Evolutionary conservation across 2,888 invertebrate species (phyloP), one percentile per base, ranked within the genome.

Genomic region (Nomada flava): DNA sequence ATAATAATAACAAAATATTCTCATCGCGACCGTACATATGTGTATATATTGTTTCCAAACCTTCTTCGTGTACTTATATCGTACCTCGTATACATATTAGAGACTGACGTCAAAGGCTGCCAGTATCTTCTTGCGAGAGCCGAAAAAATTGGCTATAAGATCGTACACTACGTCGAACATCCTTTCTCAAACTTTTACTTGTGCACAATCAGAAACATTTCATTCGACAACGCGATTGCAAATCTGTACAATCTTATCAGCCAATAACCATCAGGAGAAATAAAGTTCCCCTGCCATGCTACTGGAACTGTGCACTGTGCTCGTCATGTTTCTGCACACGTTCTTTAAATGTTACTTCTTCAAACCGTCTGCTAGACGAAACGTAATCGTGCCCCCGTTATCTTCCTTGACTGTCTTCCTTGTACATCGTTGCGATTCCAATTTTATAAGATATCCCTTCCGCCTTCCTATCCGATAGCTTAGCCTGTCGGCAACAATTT

Each of bases 281-380:
- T 52, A 15, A 76, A 23, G 52, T 79, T 81, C 67, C 20, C 70
- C 75, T 68, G 75, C 62, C 55, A 64, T 23, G 23, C 59, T 65
- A 64, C 52, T 50, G 62, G 44, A 78, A 84, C 74, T 71, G 64
- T 75, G 70, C 70, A 87, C 78, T 64, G 50, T 80, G 76, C 79
- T 80, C 53, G 50, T 69, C 29, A 55, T 79, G 20, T 68, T 59
- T 85, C 70, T 74, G 76, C 77, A 79, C 77, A 72, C 59, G 81
- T 68, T 70, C 85, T 57, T 79, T 78, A 72, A 53, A 78, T 75
- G 59, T 62, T 79, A 76, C 53, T 42, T 44, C 57, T 20, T 63
- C 23, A 59, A 23, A 62, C 62, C 62, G 15, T 52, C 59, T 50
- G 44, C 10, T 79, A 60, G 76, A 70, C 60, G 63, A 47, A 26